These are phyloP conservation scores for Drosophila phalerata DNA, from an alignment of 2,888 invertebrate genomes.

Conservation along the genomic window DNA sequence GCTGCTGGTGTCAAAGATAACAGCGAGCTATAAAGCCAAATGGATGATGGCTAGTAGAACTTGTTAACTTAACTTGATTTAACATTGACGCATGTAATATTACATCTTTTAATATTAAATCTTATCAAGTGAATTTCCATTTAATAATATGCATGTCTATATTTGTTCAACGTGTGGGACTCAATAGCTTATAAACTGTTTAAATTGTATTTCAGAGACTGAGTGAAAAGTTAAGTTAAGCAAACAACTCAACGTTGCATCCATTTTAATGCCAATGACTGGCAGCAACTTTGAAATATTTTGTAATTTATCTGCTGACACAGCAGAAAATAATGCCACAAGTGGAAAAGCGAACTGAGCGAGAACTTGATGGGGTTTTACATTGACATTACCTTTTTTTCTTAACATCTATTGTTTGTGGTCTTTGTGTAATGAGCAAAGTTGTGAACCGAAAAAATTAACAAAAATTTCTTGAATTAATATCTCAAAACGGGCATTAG, in stretches of 20 bases:
- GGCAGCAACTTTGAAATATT: conserved; percentile 65
- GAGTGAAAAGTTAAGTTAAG: conserved; percentile 39
- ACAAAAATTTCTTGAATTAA: conserved; percentile 51
- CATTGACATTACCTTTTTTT: conserved; percentile 41
- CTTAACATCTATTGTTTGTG: conserved; percentile 7
- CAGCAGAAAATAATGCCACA: conserved; percentile 78
- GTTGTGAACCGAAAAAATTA: conserved; percentile 42
- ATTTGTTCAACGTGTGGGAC: neutral
- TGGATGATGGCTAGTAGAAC: neutral
- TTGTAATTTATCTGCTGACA: conserved; percentile 79
- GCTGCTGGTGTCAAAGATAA: neutral
- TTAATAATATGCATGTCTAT: neutral
- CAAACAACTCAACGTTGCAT: conserved; percentile 50
- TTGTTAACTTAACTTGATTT: neutral
- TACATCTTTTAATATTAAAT: neutral
- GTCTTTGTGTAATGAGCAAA: conserved; percentile 41
- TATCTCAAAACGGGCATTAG: conserved; percentile 34
- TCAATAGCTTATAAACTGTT: conserved; percentile 32
- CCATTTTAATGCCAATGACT: conserved; percentile 75
- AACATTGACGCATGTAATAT: neutral
- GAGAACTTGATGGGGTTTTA: conserved; percentile 33
- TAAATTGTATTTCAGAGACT: conserved; percentile 25
- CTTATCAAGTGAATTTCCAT: neutral
- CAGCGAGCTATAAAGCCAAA: conserved; percentile 1
- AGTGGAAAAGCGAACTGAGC: conserved; percentile 41